Conservation (phyloP, 2,888 invertebrate genomes). For the Pterobdella sp. region DNA sequence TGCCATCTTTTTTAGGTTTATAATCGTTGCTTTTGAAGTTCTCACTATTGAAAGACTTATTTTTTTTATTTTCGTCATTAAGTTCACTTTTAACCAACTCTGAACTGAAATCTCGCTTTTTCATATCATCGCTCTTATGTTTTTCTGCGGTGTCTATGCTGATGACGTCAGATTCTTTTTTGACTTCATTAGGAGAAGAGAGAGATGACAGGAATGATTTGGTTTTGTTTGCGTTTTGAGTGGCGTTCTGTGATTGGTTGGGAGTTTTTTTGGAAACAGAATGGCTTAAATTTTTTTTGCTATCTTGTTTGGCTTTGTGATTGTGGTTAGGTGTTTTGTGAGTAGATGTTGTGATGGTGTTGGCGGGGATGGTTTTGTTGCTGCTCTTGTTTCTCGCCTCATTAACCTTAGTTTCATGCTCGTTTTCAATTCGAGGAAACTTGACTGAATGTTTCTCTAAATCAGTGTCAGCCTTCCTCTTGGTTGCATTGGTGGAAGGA, state of each 20-base stretch:
- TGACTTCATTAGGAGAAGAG: background rate
- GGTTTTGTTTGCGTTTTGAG: background rate
- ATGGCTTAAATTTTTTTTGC: background rate
- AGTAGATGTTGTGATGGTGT: background rate
- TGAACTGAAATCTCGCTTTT: background rate
- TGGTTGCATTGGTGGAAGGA: background rate
- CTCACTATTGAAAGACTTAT: no score
- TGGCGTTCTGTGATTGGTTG: background rate
- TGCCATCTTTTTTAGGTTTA: background rate
- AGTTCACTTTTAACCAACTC: background rate
- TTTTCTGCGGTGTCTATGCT: background rate
- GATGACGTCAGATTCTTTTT: background rate
- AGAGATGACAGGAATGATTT: background rate
- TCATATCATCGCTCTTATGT: background rate
- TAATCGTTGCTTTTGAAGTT: background rate
- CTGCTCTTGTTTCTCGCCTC: background rate
- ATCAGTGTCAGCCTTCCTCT: conserved; percentile 19
- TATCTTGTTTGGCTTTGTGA: background rate
- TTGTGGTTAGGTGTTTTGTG: background rate
- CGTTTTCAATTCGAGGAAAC: background rate
- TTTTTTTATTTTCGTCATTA: no score
- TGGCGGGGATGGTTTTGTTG: background rate
- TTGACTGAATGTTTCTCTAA: conserved; percentile 11
- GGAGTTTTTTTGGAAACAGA: background rate
- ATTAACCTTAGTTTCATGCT: background rate